phyloP scores from a whole-genome alignment of 2,888 invertebrate genomes.

The Monoplex corrugatus region DNA sequence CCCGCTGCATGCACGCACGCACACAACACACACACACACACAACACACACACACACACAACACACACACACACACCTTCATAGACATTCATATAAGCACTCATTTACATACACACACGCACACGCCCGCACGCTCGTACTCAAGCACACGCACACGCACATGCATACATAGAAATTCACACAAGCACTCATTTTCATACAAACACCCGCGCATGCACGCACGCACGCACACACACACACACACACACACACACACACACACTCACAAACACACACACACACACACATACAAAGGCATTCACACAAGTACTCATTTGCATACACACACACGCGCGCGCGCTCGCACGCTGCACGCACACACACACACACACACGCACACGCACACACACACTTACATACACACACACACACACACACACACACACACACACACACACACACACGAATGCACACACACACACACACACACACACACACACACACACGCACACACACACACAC shows the following conservation, averaged over 20 bases:
- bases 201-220: neutral
- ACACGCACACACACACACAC: neutral
- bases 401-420: neutral
- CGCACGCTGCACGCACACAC: neutral
- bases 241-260: no score
- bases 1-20: neutral
- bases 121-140: neutral
- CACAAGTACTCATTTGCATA: neutral
- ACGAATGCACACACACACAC: conserved; percentile 3
- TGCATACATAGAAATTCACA: neutral
- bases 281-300: no score
- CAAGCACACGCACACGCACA: conserved; percentile 11
- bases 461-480: conserved; percentile 1
- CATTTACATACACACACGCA: neutral
- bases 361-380: conserved; percentile 3
- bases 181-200: neutral
- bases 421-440: neutral
- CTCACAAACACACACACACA: no score
- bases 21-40: conserved; percentile 13
- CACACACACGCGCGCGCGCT: neutral
- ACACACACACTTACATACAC: neutral
- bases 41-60: neutral
- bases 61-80: neutral
- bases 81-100: neutral
- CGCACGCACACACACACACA: neutral